A percentile compares a stretch with the other conserved stretches of the same genome.
Evolutionary conservation across 2,888 invertebrate genomes (phyloP).

Genomic region (Rhagonycha lutea): DNA sequence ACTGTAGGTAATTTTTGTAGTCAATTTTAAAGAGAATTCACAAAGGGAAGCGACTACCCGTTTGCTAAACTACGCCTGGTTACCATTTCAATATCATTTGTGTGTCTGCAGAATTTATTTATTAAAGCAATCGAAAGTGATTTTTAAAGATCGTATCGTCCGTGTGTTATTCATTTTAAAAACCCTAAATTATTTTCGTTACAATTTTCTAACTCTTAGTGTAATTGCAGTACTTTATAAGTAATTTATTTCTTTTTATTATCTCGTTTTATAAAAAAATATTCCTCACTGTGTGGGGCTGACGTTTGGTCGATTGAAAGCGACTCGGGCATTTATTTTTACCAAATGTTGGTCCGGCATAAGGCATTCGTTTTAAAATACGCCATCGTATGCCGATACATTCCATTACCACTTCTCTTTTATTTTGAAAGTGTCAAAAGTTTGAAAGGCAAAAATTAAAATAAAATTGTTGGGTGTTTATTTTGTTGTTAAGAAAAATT

Average conservation of each 20-base stretch:
- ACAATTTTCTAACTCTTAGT: constrained; percentile 38
- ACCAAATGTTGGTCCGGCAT: background rate
- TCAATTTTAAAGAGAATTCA: background rate
- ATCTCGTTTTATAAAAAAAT: constrained; percentile 23
- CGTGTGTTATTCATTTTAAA: constrained; percentile 24
- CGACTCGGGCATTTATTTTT: background rate
- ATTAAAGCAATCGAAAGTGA: constrained; percentile 4
- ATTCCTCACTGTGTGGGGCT: constrained; percentile 25
- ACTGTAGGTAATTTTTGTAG: constrained; percentile 2
- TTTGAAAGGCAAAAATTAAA: background rate
- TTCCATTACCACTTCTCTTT: constrained; percentile 41
- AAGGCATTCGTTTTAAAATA: constrained; percentile 39
- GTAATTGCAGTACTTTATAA: constrained; percentile 33
- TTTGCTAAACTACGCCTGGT: constrained; percentile 46
- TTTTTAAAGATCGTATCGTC: constrained; percentile 23
- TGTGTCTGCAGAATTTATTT: constrained; percentile 15
- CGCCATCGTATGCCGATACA: constrained; percentile 42
- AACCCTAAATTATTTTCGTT: constrained; percentile 43
- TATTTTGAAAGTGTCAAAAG: constrained; percentile 4
- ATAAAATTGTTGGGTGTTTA: constrained; percentile 11
- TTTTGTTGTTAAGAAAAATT: constrained; percentile 7
- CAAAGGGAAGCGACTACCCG: constrained; percentile 37
- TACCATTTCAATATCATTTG: constrained; percentile 36
- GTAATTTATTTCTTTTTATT: constrained; percentile 34
- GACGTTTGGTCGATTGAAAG: background rate